Conservation (phyloP, 2,113 vertebrate genomes). For the Siniperca knerii region DNA sequence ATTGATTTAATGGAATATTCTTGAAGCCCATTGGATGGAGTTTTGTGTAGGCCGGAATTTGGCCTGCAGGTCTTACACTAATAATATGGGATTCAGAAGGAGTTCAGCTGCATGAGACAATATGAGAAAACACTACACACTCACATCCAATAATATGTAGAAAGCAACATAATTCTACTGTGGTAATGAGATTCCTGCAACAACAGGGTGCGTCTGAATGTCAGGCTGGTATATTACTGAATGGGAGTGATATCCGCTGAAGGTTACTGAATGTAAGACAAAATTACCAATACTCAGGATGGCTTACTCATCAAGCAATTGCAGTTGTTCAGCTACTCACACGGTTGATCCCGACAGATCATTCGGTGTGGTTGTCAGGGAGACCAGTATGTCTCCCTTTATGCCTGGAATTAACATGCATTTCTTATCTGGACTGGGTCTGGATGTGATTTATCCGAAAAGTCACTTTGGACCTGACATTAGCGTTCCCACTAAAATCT, state of each 20-base stretch:
- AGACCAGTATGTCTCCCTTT: constrained; percentile 42
- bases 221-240: constrained; percentile 50
- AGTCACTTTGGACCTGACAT: constrained; percentile 57
- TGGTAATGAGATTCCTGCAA: constrained; percentile 66
- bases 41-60: constrained; percentile 10
- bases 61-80: neutral
- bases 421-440: constrained; percentile 54
- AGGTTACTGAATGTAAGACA: constrained; percentile 52
- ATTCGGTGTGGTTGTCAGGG: constrained; percentile 61
- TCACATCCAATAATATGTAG: constrained; percentile 44
- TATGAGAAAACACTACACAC: constrained; percentile 34
- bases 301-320: constrained; percentile 60
- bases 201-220: constrained; percentile 58
- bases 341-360: constrained; percentile 54
- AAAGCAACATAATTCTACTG: constrained; percentile 56
- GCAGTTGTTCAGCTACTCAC: constrained; percentile 47
- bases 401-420: constrained; percentile 41
- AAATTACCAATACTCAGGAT: constrained; percentile 35
- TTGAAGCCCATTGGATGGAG: neutral
- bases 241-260: constrained; percentile 35
- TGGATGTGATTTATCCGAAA: constrained; percentile 50
- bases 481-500: constrained; percentile 35
- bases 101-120: constrained; percentile 44
- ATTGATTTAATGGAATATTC: neutral
- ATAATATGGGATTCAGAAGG: constrained; percentile 10